These are phyloP conservation scores for Corythornis leucogaster DNA, from an alignment of 2,797 vertebrate genomes.

Conservation along the genomic window DNA sequence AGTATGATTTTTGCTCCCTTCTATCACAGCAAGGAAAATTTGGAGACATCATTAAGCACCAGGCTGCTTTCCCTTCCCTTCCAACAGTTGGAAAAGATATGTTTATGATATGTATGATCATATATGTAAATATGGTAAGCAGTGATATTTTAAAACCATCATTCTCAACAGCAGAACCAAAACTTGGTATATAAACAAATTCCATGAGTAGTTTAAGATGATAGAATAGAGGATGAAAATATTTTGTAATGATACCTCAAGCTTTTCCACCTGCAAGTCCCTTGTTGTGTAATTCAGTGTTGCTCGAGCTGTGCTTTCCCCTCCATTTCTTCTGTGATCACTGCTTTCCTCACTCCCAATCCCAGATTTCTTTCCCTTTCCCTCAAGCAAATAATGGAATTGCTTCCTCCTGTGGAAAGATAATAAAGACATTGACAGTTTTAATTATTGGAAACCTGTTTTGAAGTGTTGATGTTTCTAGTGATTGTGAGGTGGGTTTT, in stretches of 20 bases:
- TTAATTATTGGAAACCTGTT: not conserved
- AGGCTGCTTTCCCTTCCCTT: not conserved
- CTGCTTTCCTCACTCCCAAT: constrained; percentile 85
- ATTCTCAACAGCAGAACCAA: not conserved
- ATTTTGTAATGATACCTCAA: constrained; percentile 81
- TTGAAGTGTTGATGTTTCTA: not conserved
- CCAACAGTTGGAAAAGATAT: not conserved
- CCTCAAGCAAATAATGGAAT: constrained; percentile 89
- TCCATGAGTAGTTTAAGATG: not conserved
- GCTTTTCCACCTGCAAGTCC: constrained; percentile 85
- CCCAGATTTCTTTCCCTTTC: constrained; percentile 87
- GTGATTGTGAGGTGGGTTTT: not conserved
- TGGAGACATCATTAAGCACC: not conserved
- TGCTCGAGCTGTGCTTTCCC: constrained; percentile 87
- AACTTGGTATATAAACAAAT: not conserved
- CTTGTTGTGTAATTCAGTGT: constrained; percentile 88
- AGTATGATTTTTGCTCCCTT: not conserved
- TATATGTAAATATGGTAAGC: not conserved
- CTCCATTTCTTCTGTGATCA: constrained; percentile 85
- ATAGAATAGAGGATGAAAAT: not conserved
- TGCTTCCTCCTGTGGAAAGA: constrained; percentile 87
- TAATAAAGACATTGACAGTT: not conserved
- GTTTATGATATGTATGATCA: not conserved
- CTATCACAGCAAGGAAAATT: not conserved
- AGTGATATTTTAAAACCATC: not conserved